These are phyloP conservation scores for Ameiurus melas DNA, from an alignment of 2,113 vertebrate species.

Conservation along the genomic window DNA sequence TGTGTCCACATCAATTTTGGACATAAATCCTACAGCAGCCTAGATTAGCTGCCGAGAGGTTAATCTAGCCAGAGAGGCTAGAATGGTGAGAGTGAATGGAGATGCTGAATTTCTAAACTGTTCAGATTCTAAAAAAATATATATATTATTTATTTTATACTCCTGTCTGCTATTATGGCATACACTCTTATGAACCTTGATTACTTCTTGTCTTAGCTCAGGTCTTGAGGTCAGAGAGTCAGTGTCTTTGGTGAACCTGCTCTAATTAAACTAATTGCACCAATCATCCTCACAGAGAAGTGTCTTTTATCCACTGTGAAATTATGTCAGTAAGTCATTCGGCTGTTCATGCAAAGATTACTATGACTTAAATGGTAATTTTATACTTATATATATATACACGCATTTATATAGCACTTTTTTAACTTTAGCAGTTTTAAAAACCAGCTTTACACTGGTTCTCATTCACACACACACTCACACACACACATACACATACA, in stretches of 20 bases:
- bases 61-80: conserved; percentile 38
- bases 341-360: conserved; percentile 5
- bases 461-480: no score
- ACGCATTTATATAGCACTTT: no score
- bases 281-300: conserved; percentile 18
- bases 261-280: not conserved
- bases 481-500: no score
- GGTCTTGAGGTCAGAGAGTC: not conserved
- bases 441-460: no score
- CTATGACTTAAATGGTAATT: not conserved
- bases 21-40: conserved; percentile 48
- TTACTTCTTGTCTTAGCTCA: conserved; percentile 16
- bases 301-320: conserved; percentile 15
- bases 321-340: conserved; percentile 29
- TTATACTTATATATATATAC: no score
- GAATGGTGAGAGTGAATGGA: conserved; percentile 18
- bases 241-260: not conserved
- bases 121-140: not conserved
- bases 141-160: no score
- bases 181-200: conserved; percentile 26
- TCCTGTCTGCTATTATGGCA: conserved; percentile 36
- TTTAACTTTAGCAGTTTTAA: no score
- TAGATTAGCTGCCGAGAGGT: conserved; percentile 34
- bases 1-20: conserved; percentile 47
- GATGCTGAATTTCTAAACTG: conserved; percentile 4